Base-by-base conservation (phyloP, 1,140 invertebrate genomes). In the Manduca sexta region DNA sequence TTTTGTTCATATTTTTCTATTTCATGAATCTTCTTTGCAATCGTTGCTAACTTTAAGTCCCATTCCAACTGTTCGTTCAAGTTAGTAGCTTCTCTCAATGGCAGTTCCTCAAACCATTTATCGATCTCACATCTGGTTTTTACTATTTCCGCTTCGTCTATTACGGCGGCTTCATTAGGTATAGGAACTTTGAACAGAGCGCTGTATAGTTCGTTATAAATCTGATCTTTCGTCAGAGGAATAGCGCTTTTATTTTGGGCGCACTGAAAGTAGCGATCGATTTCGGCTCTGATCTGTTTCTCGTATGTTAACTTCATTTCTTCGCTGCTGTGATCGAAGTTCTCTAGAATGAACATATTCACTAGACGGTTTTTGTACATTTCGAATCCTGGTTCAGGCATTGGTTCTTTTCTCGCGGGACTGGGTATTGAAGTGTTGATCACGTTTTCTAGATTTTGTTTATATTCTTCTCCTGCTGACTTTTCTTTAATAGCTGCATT, bases 81-180 rank as follows among this genome's bases (percentile, higher is more conserved):
- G 29, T 41, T 34, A 10, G 17, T 2, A 7, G 60, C 30, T 43
- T 57, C 33, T 56, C 26, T 54, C 12, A 73, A 2, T 3, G 69
- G 69, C 17, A 75, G 51, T 2, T 49, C 47, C 44, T 70, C 56
- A 58, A 66, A 66, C 72, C 72, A 75, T 14, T 33, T 49, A 7
- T 68, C 64, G 18, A 75, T 62, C 64, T 64, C 59, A 63, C 60
- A 70, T 33, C 62, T 58, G 5, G 63, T 64, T 53, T 72, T 75
- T 15, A 68, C 53, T 56, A 68, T 56, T 54, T 72, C 69, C 6
- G 72, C 60, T 52, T 70, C 59, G 26, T 62, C 54, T 16, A 42
- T 18, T 16, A 72, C 49, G 10, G 62, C 60, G 5, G 17, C 39
- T 56, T 70, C 60, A 51, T 58, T 56, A 12, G 71, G 71, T 34